Percentiles rank a stretch among this genome's conserved stretches.
Evolutionary conservation across 2,888 invertebrate genomes (phyloP).

Genomic region (Perdita meconis): DNA sequence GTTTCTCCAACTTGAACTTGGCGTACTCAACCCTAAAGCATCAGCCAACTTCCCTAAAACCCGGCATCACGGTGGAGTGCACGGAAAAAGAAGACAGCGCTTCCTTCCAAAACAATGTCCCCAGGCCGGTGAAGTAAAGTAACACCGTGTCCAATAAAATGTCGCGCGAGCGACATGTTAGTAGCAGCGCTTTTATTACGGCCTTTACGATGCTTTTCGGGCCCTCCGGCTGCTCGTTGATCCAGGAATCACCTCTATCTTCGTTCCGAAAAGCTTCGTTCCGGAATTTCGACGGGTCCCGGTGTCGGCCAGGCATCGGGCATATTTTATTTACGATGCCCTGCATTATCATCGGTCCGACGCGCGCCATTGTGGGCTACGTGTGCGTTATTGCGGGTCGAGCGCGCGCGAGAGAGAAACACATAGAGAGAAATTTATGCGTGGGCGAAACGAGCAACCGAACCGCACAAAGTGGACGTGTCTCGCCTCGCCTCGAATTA

Average conservation of each 20-base stretch:
- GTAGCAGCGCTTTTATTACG: slow-evolving; percentile 67
- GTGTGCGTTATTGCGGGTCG: slow-evolving; percentile 42
- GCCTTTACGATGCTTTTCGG: slow-evolving; percentile 60
- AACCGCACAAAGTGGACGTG: slow-evolving; percentile 78
- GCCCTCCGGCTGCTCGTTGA: slow-evolving; percentile 42
- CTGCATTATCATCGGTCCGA: slow-evolving; percentile 68
- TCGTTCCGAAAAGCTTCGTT: slow-evolving; percentile 60
- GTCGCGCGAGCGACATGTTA: slow-evolving; percentile 61
- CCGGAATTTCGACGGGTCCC: slow-evolving; percentile 60
- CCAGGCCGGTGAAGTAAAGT: slow-evolving; percentile 17
- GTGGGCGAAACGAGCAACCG: slow-evolving; percentile 79
- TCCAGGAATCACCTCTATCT: slow-evolving; percentile 43
- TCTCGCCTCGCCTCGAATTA: slow-evolving; percentile 82
- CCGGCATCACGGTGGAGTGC: neutral
- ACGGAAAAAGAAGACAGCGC: slow-evolving; percentile 19
- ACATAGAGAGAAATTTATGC: slow-evolving; percentile 67
- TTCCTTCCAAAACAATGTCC: slow-evolving; percentile 40
- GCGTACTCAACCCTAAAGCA: no score
- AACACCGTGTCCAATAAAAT: slow-evolving; percentile 58
- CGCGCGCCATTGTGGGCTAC: slow-evolving; percentile 55
- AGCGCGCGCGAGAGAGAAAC: slow-evolving; percentile 43
- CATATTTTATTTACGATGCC: slow-evolving; percentile 71
- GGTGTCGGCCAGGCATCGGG: slow-evolving; percentile 28
- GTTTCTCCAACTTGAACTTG: no score
- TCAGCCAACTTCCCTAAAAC: neutral